Evolutionary conservation across 2,113 vertebrate genomes (phyloP), one percentile per base, ranked within the genome.

Genomic region (Daphoenositta chrysoptera): DNA sequence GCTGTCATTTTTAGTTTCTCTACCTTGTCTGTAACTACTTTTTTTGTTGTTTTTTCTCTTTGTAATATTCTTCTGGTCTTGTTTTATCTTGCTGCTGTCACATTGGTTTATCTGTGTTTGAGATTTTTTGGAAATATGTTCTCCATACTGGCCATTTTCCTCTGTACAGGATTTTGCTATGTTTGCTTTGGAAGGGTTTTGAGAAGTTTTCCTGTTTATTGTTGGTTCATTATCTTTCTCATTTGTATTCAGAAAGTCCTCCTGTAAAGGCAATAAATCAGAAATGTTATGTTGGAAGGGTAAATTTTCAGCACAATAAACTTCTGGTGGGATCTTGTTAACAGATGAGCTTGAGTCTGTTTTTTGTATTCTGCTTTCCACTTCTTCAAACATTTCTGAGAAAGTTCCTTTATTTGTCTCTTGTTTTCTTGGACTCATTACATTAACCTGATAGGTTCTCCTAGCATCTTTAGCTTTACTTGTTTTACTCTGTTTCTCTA

Each of bases 111-210:
- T 13, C 21, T 94, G 77, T 90, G 81, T 51, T 80, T 76, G 48
- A 89, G 70, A 53, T 33, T 64, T 63, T 91, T 93, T 79, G 28
- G 57, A 66, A 89, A 45, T 57, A 66, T 3, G 51, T 64, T 96
- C 76, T 82, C 56, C 85, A 70, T 17, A 56, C 30, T 65, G 47
- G 7, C 45, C 11, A 47, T 35, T 87, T 92, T 87, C 66, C 4
- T 84, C 45, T 89, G 64, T 30, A 85, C 5, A 56, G 44, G 47
- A 44, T 82, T 95, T 89, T 82, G 63, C 60, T 77, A 69, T 44
- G 30, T 79, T 95, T 58, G 53, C 60, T 93, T 92, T 72, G 81
- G 94, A 96, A 97, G 87, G 28, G 21, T 79, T 72, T 84, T 93
- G 80, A 69, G 56, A 66, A 65, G 88, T 83, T 70, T 92, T 97